A percentile compares a stretch with the other conserved stretches of the same genome.
Evolutionary conservation across 2,797 vertebrate species (phyloP).

Genomic region (Otus scops): DNA sequence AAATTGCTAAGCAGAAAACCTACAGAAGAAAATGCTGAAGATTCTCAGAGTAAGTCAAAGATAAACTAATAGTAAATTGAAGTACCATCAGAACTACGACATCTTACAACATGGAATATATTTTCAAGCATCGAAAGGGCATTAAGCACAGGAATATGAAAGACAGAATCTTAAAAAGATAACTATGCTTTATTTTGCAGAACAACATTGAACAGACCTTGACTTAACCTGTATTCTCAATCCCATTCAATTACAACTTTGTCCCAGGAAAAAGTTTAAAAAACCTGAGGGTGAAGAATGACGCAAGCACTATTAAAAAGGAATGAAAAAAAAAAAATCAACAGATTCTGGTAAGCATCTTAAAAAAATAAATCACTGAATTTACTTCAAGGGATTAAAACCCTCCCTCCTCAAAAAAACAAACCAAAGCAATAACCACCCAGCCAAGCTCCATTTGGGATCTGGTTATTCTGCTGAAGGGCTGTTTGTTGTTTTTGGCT

Average conservation of each 20-base stretch:
- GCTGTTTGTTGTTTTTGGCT: background rate
- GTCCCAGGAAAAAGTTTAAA: background rate
- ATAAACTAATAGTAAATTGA: background rate
- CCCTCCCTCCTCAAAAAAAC: background rate
- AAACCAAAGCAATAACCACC: background rate
- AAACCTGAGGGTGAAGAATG: background rate
- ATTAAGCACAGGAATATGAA: background rate
- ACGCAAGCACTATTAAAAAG: background rate
- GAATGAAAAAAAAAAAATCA: background rate
- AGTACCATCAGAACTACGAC: background rate
- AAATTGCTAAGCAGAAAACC: background rate
- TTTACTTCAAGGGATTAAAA: background rate
- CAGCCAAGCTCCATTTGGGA: background rate
- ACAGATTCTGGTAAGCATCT: background rate
- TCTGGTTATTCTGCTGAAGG: background rate
- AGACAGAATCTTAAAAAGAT: background rate
- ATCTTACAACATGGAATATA: rapidly evolving
- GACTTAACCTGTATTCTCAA: background rate
- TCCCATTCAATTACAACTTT: background rate
- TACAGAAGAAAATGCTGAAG: background rate
- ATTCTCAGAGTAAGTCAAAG: background rate
- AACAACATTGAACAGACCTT: background rate
- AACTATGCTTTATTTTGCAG: background rate
- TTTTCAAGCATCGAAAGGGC: background rate
- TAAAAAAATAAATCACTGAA: background rate